Conservation (phyloP, 2,113 vertebrate genomes). For the Spea bombifrons region DNA sequence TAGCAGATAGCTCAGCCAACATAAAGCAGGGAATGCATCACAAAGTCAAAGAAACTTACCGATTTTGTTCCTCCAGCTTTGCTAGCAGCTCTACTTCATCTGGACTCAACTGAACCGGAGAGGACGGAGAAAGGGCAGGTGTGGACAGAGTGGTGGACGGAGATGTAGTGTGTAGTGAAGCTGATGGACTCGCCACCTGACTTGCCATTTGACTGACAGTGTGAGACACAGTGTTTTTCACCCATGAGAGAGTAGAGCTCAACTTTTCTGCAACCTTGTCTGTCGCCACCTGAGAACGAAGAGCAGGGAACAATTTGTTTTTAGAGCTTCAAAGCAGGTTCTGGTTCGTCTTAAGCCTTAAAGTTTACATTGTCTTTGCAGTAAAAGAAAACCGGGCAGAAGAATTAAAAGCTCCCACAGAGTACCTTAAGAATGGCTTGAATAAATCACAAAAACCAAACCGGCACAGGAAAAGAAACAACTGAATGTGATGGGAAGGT, state of each 20-base stretch:
- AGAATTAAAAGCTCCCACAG: no score
- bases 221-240: conserved; percentile 95
- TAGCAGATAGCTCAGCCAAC: no score
- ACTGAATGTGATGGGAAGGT: no score
- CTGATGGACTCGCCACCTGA: conserved; percentile 90
- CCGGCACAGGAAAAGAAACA: no score
- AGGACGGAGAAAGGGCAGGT: conserved; percentile 77
- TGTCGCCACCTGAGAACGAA: conserved; percentile 87
- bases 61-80: conserved; percentile 96
- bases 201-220: conserved; percentile 99
- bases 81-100: conserved; percentile 90
- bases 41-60: conserved; percentile 62
- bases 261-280: conserved; percentile 96
- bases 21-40: no score
- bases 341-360: no score
- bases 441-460: no score
- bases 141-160: conserved; percentile 85
- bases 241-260: conserved; percentile 99
- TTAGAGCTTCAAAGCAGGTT: not conserved
- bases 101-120: conserved; percentile 85
- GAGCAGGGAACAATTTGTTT: conserved; percentile 19
- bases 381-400: no score
- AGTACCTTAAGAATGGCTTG: no score
- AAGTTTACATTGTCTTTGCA: no score
- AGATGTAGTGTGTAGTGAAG: conserved; percentile 83